Evolutionary conservation across 2,113 vertebrate species (phyloP), one percentile per base, ranked within the genome.

Genomic region (Todiramphus saurophagus): DNA sequence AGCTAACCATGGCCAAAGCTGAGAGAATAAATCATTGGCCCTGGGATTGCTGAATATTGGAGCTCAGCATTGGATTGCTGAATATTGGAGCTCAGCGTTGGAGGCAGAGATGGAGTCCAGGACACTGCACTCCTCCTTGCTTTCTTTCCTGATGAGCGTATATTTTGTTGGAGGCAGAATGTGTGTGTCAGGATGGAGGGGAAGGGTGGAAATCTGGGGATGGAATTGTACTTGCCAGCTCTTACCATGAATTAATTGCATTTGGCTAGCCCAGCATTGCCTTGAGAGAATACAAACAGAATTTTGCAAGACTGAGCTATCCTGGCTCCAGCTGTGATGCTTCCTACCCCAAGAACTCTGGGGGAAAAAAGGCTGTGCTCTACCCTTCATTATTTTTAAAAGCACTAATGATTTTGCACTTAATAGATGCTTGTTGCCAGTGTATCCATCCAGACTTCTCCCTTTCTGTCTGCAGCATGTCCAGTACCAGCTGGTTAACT

Each of bases 201-300:
- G 75, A 96, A 94, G 93, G 96, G 94, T 96, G 90, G 94, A 96
- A 97, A 83, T 90, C 82, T 95, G 75, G 84, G 50, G 59, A 73
- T 79, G 46, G 82, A 83, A 53, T 53, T 94, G 78, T 79, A 35
- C 81, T 96, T 89, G 91, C 92, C 89, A 95, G 67, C 67, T 94
- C 68, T 87, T 79, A 88, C 94, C 81, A 69, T 90, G 53, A 95
- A 95, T 95, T 96, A 94, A 97, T 96, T 91, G 82, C 27, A 19
- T 73, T 96, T 97, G 94, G 95, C 94, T 90, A 94, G 75, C 59
- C 91, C 78, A 83, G 90, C 67, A 94, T 80, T 90, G 96, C 94
- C 73, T 80, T 93, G 78, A 88, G 89, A 96, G 78, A 93, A 94
- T 72, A 93, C 87, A 96, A 93, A 95, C 78, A 95, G 60, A 83